Conservation (phyloP, 2,797 vertebrate species). For the Microhierax caerulescens region DNA sequence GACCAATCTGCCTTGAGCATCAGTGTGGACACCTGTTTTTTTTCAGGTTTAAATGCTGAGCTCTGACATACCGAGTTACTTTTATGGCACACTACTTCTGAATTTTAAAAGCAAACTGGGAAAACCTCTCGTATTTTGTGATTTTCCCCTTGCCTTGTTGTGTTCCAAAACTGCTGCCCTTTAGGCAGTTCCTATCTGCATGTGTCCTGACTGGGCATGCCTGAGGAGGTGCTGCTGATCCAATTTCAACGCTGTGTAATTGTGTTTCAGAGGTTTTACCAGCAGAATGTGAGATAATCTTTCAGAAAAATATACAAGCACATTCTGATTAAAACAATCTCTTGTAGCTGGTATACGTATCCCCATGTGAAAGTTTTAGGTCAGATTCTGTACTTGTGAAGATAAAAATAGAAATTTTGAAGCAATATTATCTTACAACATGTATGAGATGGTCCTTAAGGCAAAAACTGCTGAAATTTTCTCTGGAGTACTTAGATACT, state of each 20-base stretch:
- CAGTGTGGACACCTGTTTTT: not conserved
- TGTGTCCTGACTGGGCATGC: not conserved
- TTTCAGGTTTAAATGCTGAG: not conserved
- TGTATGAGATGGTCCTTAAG: slow-evolving; percentile 1
- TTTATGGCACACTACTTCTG: not conserved
- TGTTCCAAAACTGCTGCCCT: not conserved
- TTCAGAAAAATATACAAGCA: not conserved
- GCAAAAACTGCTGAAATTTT: slow-evolving; percentile 24
- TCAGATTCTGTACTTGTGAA: not conserved
- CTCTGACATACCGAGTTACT: not conserved
- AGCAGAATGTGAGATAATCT: not conserved
- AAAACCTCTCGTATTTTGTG: not conserved
- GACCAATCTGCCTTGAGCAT: not conserved
- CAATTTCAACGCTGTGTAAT: not conserved
- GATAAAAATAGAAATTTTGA: not conserved
- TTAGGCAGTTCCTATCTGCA: not conserved
- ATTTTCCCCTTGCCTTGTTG: not conserved
- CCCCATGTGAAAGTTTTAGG: slow-evolving; percentile 20
- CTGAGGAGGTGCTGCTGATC: not conserved
- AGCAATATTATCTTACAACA: slow-evolving; percentile 6
- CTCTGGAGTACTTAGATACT: not conserved
- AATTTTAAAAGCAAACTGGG: not conserved
- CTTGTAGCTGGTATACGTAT: not conserved
- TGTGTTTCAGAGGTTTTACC: not conserved
- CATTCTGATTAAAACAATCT: not conserved